phyloP scores from a whole-genome alignment of 2,797 vertebrate species.

The Toxotes lorentzi region DNA sequence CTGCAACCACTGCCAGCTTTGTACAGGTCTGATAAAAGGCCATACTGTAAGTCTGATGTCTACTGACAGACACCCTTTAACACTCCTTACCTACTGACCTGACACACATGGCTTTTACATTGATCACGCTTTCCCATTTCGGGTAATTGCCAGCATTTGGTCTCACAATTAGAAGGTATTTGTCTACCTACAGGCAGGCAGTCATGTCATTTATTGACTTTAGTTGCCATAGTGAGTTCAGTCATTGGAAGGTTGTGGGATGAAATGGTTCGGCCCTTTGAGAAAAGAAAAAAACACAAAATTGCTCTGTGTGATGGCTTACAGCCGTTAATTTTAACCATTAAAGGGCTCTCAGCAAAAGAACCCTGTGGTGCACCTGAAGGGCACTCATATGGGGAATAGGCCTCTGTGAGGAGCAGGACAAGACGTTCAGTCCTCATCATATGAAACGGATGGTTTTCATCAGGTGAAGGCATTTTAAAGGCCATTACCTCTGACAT shows the following conservation, averaged over 20 bases:
- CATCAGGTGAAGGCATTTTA: constrained; percentile 58
- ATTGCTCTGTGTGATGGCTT: constrained; percentile 55
- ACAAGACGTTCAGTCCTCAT: constrained; percentile 20
- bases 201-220: constrained; percentile 33
- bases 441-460: constrained; percentile 52
- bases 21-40: background rate
- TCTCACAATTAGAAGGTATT: constrained; percentile 23
- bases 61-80: constrained; percentile 2
- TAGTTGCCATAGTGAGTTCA: constrained; percentile 51
- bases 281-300: constrained; percentile 24
- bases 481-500: constrained; percentile 62
- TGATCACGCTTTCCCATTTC: constrained; percentile 5
- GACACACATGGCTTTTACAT: constrained; percentile 9
- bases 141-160: constrained; percentile 27
- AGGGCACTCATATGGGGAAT: constrained; percentile 37
- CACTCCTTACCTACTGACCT: background rate
- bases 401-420: constrained; percentile 10
- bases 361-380: constrained; percentile 45
- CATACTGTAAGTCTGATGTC: background rate
- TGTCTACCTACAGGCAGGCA: constrained; percentile 7
- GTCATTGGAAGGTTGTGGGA: constrained; percentile 26
- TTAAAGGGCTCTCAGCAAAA: constrained; percentile 54
- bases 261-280: constrained; percentile 2
- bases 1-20: background rate
- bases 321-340: constrained; percentile 59